Evolutionary conservation across 2,797 vertebrate species (phyloP), one percentile per base, ranked within the genome.

Genomic region (Xerus rutilus): DNA sequence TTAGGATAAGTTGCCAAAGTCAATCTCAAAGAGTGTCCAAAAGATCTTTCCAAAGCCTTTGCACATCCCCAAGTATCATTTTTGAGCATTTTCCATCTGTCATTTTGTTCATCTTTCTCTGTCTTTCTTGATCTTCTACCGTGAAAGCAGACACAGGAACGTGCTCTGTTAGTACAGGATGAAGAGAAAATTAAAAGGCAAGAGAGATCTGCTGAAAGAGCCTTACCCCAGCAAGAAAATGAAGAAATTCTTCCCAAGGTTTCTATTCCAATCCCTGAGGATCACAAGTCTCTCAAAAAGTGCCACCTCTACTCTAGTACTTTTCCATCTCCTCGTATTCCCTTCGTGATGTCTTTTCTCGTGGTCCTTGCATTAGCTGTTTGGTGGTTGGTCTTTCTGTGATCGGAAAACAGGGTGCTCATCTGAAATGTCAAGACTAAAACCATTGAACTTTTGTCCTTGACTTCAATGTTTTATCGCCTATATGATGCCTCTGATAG

Each of bases 51-150:
- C 93, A 93, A 97, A 96, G 0, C 82, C 98, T 98, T 99, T 99
- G 98, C 98, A 99, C 98, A 99, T 98, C 98, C 98, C 98, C 98
- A 98, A 98, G 97, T 98, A 88, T 97, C 98, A 94, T 97, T 98
- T 91, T 98, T 98, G 97, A 98, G 98, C 98, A 96, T 97, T 99
- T 98, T 96, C 95, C 99, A 98, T 98, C 99, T 99, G 99, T 98
- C 99, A 99, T 99, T 98, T 98, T 99, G 99, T 99, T 99, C 99
- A 99, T 99, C 98, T 99, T 99, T 99, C 98, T 99, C 98, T 99
- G 99, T 99, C 98, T 99, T 98, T 99, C 99, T 99, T 99, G 99
- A 99, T 99, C 99, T 99, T 98, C 99, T 98, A 98, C 98, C 98
- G 98, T 92, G 98, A 99, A 99, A 99, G 98, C 99, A 99, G 99